These are phyloP conservation scores for Linepithema humile DNA, from an alignment of 1,140 invertebrate genomes.

Conservation along the genomic window DNA sequence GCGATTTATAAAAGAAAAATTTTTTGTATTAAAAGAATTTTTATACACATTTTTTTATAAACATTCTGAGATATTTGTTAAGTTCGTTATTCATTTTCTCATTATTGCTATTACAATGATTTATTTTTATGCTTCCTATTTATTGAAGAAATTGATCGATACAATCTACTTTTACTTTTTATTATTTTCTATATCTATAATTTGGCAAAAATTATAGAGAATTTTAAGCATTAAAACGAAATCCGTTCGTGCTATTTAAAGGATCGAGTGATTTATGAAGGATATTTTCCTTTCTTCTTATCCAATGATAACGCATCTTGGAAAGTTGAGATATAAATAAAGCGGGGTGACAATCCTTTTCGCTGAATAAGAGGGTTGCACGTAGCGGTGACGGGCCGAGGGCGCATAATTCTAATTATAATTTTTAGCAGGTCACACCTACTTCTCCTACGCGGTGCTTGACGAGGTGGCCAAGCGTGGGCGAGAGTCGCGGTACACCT, in stretches of 20 bases:
- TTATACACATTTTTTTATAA: not conserved
- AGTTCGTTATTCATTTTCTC: no score
- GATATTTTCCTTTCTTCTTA: not conserved
- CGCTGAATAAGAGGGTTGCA: conserved; percentile 21
- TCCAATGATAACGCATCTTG: not conserved
- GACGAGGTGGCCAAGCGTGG: conserved; percentile 52
- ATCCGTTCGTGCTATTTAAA: not conserved
- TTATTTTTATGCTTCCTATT: no score
- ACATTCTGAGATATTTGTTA: not conserved
- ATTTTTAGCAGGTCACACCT: conserved; percentile 52
- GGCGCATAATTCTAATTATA: conserved; percentile 54
- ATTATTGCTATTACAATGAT: no score
- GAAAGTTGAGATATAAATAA: conserved; percentile 11
- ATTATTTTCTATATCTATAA: not conserved
- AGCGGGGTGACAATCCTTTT: conserved; percentile 31
- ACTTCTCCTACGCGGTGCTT: conserved; percentile 38
- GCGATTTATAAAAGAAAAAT: not conserved
- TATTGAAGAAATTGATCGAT: not conserved
- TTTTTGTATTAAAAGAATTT: not conserved
- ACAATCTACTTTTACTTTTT: not conserved
- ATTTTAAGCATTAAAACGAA: not conserved
- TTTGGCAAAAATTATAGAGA: not conserved
- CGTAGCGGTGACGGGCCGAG: not conserved
- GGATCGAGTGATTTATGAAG: not conserved
- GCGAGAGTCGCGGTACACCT: not conserved